These are phyloP conservation scores for Stegana nigrithorax DNA, from an alignment of 2,888 invertebrate genomes.

Conservation along the genomic window DNA sequence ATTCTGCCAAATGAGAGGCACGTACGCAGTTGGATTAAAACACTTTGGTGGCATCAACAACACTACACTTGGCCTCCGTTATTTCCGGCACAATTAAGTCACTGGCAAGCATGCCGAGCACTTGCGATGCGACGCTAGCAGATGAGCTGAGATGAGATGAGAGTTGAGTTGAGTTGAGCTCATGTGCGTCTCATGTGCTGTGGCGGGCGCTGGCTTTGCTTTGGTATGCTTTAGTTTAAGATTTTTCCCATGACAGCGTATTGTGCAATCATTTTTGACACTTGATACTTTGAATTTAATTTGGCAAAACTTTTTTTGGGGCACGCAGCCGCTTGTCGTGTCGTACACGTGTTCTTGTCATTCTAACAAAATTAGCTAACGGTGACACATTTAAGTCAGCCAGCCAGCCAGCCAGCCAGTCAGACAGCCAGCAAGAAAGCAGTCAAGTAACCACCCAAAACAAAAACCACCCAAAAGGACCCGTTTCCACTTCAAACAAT, in stretches of 20 bases:
- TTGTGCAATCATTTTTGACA: slow-evolving; percentile 53
- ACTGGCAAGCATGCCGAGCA: not conserved
- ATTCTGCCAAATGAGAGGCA: slow-evolving; percentile 56
- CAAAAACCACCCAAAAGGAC: slow-evolving; percentile 5
- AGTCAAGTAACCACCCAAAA: slow-evolving; percentile 15
- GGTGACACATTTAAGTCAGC: slow-evolving; percentile 1
- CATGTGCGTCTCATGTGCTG: no score
- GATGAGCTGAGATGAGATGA: not conserved
- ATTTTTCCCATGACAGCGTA: not conserved
- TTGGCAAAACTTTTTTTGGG: slow-evolving; percentile 32
- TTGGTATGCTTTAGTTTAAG: no score
- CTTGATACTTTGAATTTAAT: slow-evolving; percentile 66
- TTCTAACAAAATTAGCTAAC: slow-evolving; percentile 47
- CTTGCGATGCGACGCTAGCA: not conserved
- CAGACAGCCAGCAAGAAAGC: no score
- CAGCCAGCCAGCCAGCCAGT: no score
- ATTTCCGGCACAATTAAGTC: slow-evolving; percentile 64
- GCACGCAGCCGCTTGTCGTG: slow-evolving; percentile 29
- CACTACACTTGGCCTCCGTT: slow-evolving; percentile 40
- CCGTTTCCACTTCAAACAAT: slow-evolving; percentile 13
- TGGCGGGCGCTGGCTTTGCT: no score
- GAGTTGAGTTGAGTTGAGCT: no score
- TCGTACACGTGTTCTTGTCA: slow-evolving; percentile 64
- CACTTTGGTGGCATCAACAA: slow-evolving; percentile 57
- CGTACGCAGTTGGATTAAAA: slow-evolving; percentile 50